Base-by-base conservation (phyloP, 2,888 invertebrate genomes). In the Noctua janthina region DNA sequence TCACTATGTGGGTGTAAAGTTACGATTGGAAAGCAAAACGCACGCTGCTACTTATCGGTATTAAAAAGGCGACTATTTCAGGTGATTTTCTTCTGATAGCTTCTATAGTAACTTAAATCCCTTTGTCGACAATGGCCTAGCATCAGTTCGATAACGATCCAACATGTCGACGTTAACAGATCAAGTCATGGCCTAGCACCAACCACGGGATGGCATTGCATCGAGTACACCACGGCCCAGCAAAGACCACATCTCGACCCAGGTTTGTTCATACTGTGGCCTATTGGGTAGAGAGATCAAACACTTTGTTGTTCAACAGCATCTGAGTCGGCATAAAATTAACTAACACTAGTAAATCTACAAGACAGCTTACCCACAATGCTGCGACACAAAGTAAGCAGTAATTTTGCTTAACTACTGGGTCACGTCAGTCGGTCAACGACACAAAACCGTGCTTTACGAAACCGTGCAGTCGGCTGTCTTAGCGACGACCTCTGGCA, bases 361-460 rank as follows among this genome's bases (percentile, higher is more conserved):
- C 10, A 35, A 66, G 35, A 15, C 51, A 46, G 43, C 17, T 66
- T 8, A 39, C 35, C 35, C 29, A 76, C 64, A 59, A 59, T 39
- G 51, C 70, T 68, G 68, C 54, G 35, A 20, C 20, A 39, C n/a
- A 46, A 43, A 56, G 67, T 79, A 68, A 76, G 84, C 74, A 85
- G 62, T 74, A 74, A 84, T 87, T 73, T 66, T 39, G 64, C 79
- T 74, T 3, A 79, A 49, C 39, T 59, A 49, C 43, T 87, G 64
- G 84, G 85, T 87, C 87, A 79, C 35, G 64, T 15, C 67, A 70
- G 54, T 64, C 79, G 85, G 83, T 83, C 79, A 85, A 67, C 64
- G 79, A 84, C 70, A 79, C 84, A 54, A 76, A 74, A 64, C 15
- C 78, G 83, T 74, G 59, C 46, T 64, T 74, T 64, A 68, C 68